Evolutionary conservation across 1,140 invertebrate species (phyloP), one percentile per base, ranked within the genome.

Genomic region (Forficula auricularia): DNA sequence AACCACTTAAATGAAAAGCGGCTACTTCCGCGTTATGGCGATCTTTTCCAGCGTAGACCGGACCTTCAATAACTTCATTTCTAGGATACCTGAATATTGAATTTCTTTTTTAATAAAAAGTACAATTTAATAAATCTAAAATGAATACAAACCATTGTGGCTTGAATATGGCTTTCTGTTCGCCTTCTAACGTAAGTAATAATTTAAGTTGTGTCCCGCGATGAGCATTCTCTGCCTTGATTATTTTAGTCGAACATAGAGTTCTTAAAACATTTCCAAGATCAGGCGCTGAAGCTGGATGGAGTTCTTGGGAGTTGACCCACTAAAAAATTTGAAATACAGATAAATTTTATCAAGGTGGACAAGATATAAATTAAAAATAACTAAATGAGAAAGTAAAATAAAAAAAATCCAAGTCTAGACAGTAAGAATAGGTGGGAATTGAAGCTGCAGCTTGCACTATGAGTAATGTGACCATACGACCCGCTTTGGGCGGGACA

Each of bases 21-120:
- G 84, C 78, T n/a, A 94, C 79, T 71, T 96, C 90, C n/a, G 84
- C 86, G 61, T 84, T 84, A 55, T 92, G 86, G 9, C 89, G 66
- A 60, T 96, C 90, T 59, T 81, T 83, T 13, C 90, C 90, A 36
- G 73, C 72, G 66, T 90, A 91, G 8, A 89, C 81, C 30, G 71
- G 66, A 2, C 83, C 88, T 48, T 73, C 66, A 37, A 94, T 74
- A 4, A 90, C 58, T 53, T 77, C 66, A 44, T 77, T 71, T 54
- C 79, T 65, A 6, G 69, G 56, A 61, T 90, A 94, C 75, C 38
- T 46, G 40, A 16, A 13, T 33, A 30, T 16, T 42, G 14, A 15
- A n/a, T 22, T 40, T 41, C 31, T 20, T 38, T 16, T 4, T 22
- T 33, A 35, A 36, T 10, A 39, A 40, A 3, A 18, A 19, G 18